Evolutionary conservation across 2,113 vertebrate genomes (phyloP).

Genomic region (Serranochromis macrocephalus): DNA sequence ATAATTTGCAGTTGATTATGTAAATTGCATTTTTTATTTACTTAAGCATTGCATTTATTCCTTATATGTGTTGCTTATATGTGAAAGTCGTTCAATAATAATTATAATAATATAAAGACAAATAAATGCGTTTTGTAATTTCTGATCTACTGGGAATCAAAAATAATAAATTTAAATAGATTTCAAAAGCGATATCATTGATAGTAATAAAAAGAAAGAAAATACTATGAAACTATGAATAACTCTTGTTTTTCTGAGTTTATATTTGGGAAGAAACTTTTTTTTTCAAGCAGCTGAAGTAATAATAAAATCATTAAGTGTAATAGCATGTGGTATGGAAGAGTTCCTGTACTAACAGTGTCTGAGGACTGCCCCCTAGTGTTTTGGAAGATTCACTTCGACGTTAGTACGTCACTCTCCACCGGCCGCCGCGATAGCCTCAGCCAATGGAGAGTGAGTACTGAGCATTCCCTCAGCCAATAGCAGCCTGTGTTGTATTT

Average conservation of each 20-base stretch:
- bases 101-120: neutral
- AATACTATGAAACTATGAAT: neutral
- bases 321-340: rapidly evolving
- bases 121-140: neutral
- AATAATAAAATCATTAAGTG: neutral
- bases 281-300: neutral
- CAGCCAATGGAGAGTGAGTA: slow-evolving; percentile 46
- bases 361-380: neutral
- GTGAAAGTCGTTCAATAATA: neutral
- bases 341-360: neutral
- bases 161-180: neutral
- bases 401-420: slow-evolving; percentile 16
- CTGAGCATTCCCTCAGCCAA: slow-evolving; percentile 46
- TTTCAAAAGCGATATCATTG: neutral
- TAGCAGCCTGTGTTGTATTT: slow-evolving; percentile 7
- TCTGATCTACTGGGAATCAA: neutral
- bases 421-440: rapidly evolving
- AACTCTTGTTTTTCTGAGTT: neutral
- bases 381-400: neutral
- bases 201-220: neutral
- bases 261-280: neutral
- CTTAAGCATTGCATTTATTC: neutral
- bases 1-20: neutral
- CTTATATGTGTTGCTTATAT: neutral
- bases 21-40: neutral